Conservation (phyloP, 2,113 vertebrate genomes). For the Fulmarus glacialis region DNA sequence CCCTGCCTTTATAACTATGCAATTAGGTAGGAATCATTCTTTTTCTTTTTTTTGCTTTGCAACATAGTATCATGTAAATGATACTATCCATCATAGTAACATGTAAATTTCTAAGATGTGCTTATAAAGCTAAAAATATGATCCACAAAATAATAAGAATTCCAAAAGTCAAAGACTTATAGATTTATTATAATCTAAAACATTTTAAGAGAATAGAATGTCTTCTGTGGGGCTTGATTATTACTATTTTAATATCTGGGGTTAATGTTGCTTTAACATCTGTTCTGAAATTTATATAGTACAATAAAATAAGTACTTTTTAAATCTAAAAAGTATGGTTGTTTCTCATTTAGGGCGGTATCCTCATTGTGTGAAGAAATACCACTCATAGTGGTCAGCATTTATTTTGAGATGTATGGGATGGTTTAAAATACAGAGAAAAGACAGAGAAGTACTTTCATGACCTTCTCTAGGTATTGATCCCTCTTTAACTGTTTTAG, state of each 20-base stretch:
- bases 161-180: not conserved
- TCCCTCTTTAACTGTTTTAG: not conserved
- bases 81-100: not conserved
- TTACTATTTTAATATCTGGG: not conserved
- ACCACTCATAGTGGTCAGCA: rapidly evolving
- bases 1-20: not conserved
- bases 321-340: not conserved
- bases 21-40: not conserved
- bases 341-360: not conserved
- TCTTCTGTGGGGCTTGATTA: not conserved
- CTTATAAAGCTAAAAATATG: not conserved
- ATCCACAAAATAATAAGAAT: not conserved
- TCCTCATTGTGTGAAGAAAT: not conserved
- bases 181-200: not conserved
- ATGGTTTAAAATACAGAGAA: not conserved
- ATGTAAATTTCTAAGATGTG: not conserved
- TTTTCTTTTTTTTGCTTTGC: not conserved
- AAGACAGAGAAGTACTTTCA: not conserved
- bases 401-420: not conserved
- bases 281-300: not conserved
- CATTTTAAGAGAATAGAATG: not conserved
- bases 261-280: not conserved
- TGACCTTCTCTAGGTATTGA: not conserved
- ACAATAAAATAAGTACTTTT: not conserved
- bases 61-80: not conserved